These are phyloP conservation scores for Netelia virgata DNA, from an alignment of 2,888 invertebrate species.

Conservation along the genomic window DNA sequence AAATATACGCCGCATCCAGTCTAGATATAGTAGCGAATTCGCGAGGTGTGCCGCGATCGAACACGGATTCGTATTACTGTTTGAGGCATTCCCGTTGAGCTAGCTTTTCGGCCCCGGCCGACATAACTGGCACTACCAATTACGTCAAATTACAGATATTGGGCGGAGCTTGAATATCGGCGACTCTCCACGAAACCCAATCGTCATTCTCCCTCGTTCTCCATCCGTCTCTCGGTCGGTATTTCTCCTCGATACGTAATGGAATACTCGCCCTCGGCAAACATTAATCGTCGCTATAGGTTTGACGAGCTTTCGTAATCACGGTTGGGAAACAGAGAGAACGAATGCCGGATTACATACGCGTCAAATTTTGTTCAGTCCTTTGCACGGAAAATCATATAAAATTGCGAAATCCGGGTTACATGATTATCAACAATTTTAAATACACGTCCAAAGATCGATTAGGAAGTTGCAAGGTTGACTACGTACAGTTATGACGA, in stretches of 20 bases:
- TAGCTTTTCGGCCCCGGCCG: conserved; percentile 37
- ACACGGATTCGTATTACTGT: conserved; percentile 33
- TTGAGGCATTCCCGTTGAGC: conserved; percentile 53
- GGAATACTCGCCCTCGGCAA: conserved; percentile 12
- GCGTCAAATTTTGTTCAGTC: no score
- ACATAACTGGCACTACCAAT: conserved; percentile 44
- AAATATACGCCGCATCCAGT: conserved; percentile 9
- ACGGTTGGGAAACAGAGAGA: no score
- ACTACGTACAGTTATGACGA: no score
- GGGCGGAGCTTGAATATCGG: not conserved
- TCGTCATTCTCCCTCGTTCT: not conserved
- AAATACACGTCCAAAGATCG: no score
- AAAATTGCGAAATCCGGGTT: no score
- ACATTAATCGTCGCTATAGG: conserved; percentile 20
- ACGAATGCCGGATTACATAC: no score
- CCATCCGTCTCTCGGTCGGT: not conserved
- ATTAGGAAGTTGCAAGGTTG: no score
- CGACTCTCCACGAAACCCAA: not conserved
- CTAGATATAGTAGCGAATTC: not conserved
- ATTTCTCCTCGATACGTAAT: no score
- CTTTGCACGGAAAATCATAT: no score
- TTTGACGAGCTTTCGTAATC: no score
- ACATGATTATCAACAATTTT: no score
- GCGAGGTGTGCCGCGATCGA: conserved; percentile 17
- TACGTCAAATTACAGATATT: conserved; percentile 20